These are phyloP conservation scores for Aurelia sp. DNA, from an alignment of 30 jellyfish, hydroid and myxozoan species.

Conservation along the genomic window DNA sequence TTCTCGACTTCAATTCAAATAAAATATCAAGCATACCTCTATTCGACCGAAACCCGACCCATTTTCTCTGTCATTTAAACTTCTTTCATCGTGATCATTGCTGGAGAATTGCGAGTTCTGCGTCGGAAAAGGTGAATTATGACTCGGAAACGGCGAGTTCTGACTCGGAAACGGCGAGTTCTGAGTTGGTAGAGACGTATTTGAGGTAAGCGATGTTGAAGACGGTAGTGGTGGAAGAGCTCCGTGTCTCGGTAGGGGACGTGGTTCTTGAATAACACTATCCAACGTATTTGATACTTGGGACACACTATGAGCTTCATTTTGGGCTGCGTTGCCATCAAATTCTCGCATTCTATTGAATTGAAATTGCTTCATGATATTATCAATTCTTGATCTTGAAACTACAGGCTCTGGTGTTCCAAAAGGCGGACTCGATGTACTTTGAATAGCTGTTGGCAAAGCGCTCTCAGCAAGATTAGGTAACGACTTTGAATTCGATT, in stretches of 20 bases:
- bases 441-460: background rate
- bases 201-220: background rate
- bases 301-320: background rate
- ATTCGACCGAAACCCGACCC: constrained; percentile 1
- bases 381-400: constrained; percentile 78
- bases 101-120: background rate
- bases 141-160: background rate
- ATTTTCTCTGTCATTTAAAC: constrained; percentile 21
- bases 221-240: constrained; percentile 28
- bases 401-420: constrained; percentile 34
- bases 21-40: constrained; percentile 7
- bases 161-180: background rate
- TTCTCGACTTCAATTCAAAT: background rate
- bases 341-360: constrained; percentile 70
- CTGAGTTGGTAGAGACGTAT: background rate
- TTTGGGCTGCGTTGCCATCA: background rate
- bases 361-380: constrained; percentile 85
- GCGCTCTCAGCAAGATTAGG: constrained; percentile 71
- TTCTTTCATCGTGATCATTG: background rate
- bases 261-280: background rate
- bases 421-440: background rate
- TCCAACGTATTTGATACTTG: background rate
- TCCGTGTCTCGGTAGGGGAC: constrained; percentile 28
- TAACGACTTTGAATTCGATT: constrained; percentile 66
- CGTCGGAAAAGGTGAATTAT: background rate